Evolutionary conservation across 2,888 invertebrate genomes (phyloP), one percentile per base, ranked within the genome.

Genomic region (Caprella mutica): DNA sequence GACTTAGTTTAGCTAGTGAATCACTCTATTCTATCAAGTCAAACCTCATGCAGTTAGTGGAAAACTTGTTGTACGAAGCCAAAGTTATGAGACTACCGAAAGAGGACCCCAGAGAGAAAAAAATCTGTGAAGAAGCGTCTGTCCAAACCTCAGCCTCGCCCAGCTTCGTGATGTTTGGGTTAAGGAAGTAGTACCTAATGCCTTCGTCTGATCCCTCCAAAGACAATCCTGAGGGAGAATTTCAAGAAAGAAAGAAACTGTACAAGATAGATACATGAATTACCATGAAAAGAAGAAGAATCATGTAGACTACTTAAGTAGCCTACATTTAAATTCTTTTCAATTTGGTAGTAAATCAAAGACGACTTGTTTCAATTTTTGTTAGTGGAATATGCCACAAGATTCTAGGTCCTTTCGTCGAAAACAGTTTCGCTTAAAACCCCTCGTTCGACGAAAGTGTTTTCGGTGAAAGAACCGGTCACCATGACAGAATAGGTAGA

Each of bases 171-270:
- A 84, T 85, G 68, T 86, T 82, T 3, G 88, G 88, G 43, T 82
- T 84, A 35, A 61, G 38, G 46, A 89, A 74, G 70, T 87, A 89
- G 71, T 83, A 86, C 5, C 83, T 70, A 53, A 90, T 82, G 2
- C 88, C 89, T 30, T 82, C 81, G 1, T 77, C 76, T 3, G 88
- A 85, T 14, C 88, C 89, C 0, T 85, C 85, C 54, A 89, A 74
- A 1, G 86, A 82, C 5, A 85, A 81, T 1, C 87, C 63, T 63
- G 54, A 35, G 21, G 14, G 12, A 19, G 29, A 26, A 6, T 24
- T 19, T 8, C 19, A 30, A 33, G 19, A 8, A 9, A 2, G 17
- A 51, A n/a, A 30, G 9, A n/a, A 8, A 12, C 21, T n/a, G n/a
- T n/a, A n/a, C n/a, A n/a, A n/a, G n/a, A n/a, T n/a, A n/a, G n/a